phyloP scores from a whole-genome alignment of 2,113 vertebrate genomes.

The Indicator indicator region DNA sequence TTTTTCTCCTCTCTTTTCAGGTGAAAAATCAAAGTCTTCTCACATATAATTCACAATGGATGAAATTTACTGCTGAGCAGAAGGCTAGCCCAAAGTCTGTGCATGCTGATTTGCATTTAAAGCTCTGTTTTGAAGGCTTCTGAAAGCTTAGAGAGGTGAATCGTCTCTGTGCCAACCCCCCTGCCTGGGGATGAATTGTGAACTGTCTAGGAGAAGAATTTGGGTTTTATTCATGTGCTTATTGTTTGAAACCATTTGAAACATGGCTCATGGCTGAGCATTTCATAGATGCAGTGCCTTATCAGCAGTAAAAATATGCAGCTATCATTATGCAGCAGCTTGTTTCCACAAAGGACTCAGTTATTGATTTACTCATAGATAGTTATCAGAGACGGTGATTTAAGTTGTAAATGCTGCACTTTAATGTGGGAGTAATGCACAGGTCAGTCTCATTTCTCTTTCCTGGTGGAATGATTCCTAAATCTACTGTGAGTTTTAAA shows the following conservation, averaged over 20 bases:
- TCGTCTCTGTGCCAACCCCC: not conserved
- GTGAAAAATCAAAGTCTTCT: constrained; percentile 58
- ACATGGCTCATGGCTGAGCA: not conserved
- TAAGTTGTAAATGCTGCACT: not conserved
- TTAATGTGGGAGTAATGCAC: not conserved
- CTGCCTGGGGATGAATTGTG: not conserved
- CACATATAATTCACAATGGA: constrained; percentile 14
- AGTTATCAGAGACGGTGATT: not conserved
- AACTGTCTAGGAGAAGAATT: not conserved
- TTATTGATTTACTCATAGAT: constrained; percentile 19
- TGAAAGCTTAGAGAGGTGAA: not conserved
- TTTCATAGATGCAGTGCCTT: not conserved
- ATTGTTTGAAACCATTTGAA: not conserved
- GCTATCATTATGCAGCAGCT: not conserved
- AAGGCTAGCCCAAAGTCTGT: not conserved
- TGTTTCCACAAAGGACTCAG: not conserved
- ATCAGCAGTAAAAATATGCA: not conserved
- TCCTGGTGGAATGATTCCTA: not conserved
- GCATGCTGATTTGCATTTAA: constrained; percentile 10
- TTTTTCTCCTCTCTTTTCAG: not conserved
- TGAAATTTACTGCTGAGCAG: constrained; percentile 4
- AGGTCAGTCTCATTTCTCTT: not conserved
- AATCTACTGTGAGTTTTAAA: not conserved
- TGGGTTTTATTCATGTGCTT: constrained; percentile 29
- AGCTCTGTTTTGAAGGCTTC: not conserved